Percentiles rank a stretch among this genome's conserved stretches.
Conservation (phyloP, 2,113 vertebrate genomes). For the Otis tarda region DNA sequence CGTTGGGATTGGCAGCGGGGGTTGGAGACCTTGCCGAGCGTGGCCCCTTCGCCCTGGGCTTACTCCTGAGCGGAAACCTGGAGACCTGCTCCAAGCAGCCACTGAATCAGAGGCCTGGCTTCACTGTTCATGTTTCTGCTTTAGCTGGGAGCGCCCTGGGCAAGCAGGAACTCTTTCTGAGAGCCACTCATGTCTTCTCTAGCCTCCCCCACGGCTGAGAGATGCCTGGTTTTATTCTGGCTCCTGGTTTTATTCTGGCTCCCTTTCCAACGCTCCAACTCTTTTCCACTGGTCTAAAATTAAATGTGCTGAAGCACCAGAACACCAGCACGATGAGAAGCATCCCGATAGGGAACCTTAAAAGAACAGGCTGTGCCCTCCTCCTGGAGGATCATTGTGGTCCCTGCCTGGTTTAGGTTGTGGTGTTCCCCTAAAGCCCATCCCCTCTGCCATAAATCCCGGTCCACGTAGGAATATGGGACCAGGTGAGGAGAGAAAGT, state of each 20-base stretch:
- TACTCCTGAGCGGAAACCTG: background rate
- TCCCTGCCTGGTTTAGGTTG: background rate
- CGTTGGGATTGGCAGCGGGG: background rate
- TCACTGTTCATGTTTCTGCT: background rate
- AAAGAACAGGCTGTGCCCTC: background rate
- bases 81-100: background rate
- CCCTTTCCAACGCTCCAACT: background rate
- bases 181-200: background rate
- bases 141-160: background rate
- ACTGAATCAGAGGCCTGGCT: background rate
- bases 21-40: background rate
- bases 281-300: background rate
- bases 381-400: background rate
- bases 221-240: background rate
- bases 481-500: background rate
- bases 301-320: background rate
- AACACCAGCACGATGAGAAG: background rate
- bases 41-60: background rate
- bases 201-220: background rate
- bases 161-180: background rate
- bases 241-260: background rate
- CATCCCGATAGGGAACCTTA: background rate
- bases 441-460: background rate
- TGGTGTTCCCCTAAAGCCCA: background rate
- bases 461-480: fast-evolving